These are phyloP conservation scores for Panorpa germanica DNA, from an alignment of 2,888 invertebrate genomes.

Conservation along the genomic window DNA sequence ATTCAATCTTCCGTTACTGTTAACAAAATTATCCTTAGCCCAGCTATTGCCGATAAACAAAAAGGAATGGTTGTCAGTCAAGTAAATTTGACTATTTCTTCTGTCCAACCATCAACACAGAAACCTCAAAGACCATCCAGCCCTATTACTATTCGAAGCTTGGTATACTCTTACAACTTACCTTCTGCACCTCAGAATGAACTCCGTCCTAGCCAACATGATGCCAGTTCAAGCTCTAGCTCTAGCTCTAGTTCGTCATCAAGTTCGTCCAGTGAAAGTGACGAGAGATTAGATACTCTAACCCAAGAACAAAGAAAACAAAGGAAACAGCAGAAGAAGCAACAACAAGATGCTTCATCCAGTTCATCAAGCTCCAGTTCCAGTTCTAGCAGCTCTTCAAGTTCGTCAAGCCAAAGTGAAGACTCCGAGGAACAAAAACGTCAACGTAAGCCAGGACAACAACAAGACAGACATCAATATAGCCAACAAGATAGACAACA, in stretches of 20 bases:
- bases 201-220: constrained; percentile 11
- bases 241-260: too few relatives aligned
- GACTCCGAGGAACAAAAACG: constrained; percentile 16
- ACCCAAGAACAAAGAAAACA: too few relatives aligned
- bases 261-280: too few relatives aligned
- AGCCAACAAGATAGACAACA: constrained; percentile 14
- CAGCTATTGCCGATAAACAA: constrained; percentile 33
- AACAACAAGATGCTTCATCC: too few relatives aligned
- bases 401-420: too few relatives aligned
- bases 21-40: constrained; percentile 37
- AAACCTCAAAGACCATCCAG: constrained; percentile 24
- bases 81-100: constrained; percentile 30
- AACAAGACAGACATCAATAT: constrained; percentile 10
- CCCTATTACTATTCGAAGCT: constrained; percentile 27
- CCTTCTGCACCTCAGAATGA: constrained; percentile 18
- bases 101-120: constrained; percentile 12
- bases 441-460: constrained; percentile 16
- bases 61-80: constrained; percentile 41
- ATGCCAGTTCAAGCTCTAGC: constrained; percentile 13
- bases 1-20: constrained; percentile 44
- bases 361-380: constrained; percentile 7
- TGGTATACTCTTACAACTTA: constrained; percentile 32
- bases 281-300: too few relatives aligned
- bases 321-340: too few relatives aligned
- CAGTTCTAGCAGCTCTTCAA: too few relatives aligned